phyloP scores from a whole-genome alignment of 37 sponge, comb jelly and placozoan genomes.

The Spongilla lacustris region DNA sequence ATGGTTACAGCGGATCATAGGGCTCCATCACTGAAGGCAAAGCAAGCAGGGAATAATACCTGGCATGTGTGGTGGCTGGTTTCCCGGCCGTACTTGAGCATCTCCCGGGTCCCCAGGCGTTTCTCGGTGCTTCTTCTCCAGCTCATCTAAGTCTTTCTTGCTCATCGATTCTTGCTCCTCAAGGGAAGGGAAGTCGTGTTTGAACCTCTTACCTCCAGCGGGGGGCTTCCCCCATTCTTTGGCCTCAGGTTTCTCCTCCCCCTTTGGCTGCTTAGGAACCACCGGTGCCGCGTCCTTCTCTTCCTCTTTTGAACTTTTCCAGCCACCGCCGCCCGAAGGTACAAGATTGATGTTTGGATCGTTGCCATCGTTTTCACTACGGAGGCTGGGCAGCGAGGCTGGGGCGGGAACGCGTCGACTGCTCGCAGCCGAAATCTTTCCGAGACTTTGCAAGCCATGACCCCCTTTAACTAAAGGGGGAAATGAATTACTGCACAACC shows the following conservation, averaged over 20 bases:
- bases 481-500: neutral
- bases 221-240: conserved; percentile 8
- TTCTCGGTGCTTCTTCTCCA: conserved; percentile 30
- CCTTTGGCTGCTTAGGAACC: neutral
- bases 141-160: conserved; percentile 55
- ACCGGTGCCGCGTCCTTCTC: conserved; percentile 20
- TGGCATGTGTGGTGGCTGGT: neutral
- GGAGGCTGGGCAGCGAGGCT: conserved; percentile 81
- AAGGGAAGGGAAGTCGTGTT: conserved; percentile 70
- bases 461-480: conserved; percentile 9
- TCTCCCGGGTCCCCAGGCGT: neutral
- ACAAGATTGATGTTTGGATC: conserved; percentile 86
- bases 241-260: neutral
- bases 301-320: conserved; percentile 58
- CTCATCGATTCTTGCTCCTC: conserved; percentile 60
- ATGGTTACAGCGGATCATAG: neutral
- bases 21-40: neutral
- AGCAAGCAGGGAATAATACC: neutral
- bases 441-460: conserved; percentile 85
- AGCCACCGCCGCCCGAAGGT: conserved; percentile 83
- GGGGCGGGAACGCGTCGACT: conserved; percentile 89
- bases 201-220: conserved; percentile 23
- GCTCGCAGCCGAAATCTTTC: conserved; percentile 46
- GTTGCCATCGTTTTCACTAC: conserved; percentile 86
- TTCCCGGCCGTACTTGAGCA: neutral